These are phyloP conservation scores for Ceratoteleas bidentatus DNA, from an alignment of 1,140 invertebrate genomes.

Conservation along the genomic window DNA sequence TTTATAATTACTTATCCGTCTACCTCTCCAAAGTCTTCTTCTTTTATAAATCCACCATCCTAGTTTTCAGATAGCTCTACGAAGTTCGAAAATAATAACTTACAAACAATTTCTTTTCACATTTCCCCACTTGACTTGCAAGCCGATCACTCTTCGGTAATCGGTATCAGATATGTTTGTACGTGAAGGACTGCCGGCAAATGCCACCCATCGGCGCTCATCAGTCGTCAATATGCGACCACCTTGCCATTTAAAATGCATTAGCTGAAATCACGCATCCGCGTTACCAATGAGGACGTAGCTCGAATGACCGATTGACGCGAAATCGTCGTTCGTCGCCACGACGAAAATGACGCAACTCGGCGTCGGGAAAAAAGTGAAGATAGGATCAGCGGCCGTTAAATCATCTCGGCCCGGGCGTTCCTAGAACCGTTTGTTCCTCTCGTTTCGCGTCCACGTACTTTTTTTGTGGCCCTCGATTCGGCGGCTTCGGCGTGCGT, in stretches of 20 bases:
- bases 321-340: slow-evolving; percentile 30
- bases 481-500: slow-evolving; percentile 26
- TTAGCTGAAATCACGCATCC: slow-evolving; percentile 58
- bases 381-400: slow-evolving; percentile 43
- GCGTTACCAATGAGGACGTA: slow-evolving; percentile 52
- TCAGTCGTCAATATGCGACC: slow-evolving; percentile 34
- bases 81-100: too few species aligned
- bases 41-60: too few species aligned
- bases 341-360: slow-evolving; percentile 42
- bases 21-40: too few species aligned
- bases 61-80: too few species aligned
- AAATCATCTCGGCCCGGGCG: slow-evolving; percentile 24
- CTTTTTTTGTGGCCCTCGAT: slow-evolving; percentile 16
- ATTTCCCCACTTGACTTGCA: too few species aligned
- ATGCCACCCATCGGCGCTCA: slow-evolving; percentile 41
- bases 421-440: slow-evolving; percentile 49
- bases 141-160: slow-evolving; percentile 1
- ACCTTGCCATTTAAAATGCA: slow-evolving; percentile 55
- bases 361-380: slow-evolving; percentile 38
- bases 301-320: slow-evolving; percentile 43
- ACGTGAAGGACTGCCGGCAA: slow-evolving; percentile 44
- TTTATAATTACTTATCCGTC: too few species aligned
- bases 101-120: too few species aligned
- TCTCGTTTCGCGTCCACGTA: slow-evolving; percentile 64
- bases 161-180: slow-evolving; percentile 46